These are phyloP conservation scores for Steinernema scapterisci DNA, from an alignment of 2,888 invertebrate species.

Conservation along the genomic window DNA sequence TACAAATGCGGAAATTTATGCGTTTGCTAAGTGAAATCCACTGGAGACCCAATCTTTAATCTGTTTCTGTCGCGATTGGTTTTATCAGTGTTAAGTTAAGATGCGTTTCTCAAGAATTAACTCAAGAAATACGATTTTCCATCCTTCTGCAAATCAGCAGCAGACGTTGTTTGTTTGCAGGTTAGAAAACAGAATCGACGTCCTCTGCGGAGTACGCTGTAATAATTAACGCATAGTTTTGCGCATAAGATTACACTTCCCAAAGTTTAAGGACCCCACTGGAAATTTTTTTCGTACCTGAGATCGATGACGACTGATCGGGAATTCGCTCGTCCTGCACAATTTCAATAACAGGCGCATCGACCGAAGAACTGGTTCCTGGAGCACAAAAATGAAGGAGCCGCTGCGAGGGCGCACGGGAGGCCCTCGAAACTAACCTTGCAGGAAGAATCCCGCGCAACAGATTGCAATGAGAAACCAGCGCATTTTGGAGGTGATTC, in stretches of 20 bases:
- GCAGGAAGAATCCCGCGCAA: slow-evolving; percentile 27
- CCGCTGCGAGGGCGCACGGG: neutral
- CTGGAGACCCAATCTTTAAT: too few species aligned
- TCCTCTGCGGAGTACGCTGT: neutral
- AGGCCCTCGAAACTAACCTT: neutral
- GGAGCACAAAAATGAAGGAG: neutral
- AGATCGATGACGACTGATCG: slow-evolving; percentile 18
- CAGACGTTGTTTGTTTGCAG: too few species aligned
- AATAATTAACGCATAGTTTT: neutral
- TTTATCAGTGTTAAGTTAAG: too few species aligned
- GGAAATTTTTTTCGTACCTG: slow-evolving; percentile 20
- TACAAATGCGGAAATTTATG: too few species aligned
- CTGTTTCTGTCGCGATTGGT: too few species aligned
- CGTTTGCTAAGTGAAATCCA: too few species aligned
- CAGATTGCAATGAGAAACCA: slow-evolving; percentile 13
- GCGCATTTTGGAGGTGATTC: neutral
- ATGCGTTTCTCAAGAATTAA: too few species aligned
- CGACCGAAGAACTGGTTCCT: slow-evolving; percentile 32
- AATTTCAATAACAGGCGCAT: slow-evolving; percentile 31
- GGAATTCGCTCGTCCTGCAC: slow-evolving; percentile 29
- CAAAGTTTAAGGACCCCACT: neutral
- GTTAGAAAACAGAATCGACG: too few species aligned
- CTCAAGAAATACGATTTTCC: too few species aligned
- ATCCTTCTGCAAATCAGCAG: too few species aligned
- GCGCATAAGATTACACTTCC: neutral